These are phyloP conservation scores for Cinclus mexicanus DNA, from an alignment of 2,113 vertebrate species.

Conservation along the genomic window DNA sequence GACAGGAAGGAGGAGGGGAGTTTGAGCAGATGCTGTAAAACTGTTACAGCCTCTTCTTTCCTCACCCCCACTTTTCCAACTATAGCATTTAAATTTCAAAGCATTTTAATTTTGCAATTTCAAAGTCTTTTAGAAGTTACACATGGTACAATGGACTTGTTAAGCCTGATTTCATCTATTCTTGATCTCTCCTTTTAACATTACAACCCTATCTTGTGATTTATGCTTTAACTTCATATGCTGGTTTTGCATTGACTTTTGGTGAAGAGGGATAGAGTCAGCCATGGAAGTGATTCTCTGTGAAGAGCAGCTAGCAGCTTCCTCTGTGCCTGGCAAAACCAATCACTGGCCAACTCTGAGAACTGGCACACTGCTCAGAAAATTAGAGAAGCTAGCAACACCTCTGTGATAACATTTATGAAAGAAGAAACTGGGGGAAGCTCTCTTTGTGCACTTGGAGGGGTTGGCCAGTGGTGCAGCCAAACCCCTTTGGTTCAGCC, in stretches of 20 bases:
- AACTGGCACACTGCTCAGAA: not conserved
- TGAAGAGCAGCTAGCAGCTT: not conserved
- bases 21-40: not conserved
- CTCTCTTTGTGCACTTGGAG: no score
- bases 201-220: not conserved
- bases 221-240: not conserved
- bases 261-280: not conserved
- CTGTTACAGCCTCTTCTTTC: not conserved
- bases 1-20: rapidly evolving
- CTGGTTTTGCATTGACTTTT: not conserved
- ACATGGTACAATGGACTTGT: not conserved
- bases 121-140: not conserved
- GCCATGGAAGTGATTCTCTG: rapidly evolving
- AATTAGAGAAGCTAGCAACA: not conserved
- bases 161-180: not conserved
- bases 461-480: no score
- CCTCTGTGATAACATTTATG: not conserved
- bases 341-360: not conserved
- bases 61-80: not conserved
- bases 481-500: no score
- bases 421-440: not conserved
- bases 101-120: not conserved
- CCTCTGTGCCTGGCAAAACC: not conserved
- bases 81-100: not conserved
- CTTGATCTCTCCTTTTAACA: not conserved